Evolutionary conservation across 2,113 vertebrate species (phyloP), one percentile per base, ranked within the genome.

Genomic region (Amphilophus citrinellus): DNA sequence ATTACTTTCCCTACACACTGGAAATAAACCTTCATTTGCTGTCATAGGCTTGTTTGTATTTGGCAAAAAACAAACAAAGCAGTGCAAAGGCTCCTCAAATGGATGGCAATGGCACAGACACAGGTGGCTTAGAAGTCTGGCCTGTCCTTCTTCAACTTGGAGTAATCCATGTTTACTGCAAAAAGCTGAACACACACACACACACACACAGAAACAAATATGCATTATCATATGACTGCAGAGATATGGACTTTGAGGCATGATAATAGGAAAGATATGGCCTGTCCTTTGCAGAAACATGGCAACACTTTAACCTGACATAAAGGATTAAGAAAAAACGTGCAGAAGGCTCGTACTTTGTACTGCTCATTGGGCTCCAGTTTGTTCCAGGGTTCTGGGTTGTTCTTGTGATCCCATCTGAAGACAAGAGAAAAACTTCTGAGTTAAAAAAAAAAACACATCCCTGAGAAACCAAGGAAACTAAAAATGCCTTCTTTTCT

Each of bases 321-420:
- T 27, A 50, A 47, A 84, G n/a, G 39, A 71, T 50, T 27, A 42
- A 66, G 1, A 27, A 47, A 11, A 39, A 77, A 20, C 2, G 17
- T 60, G 18, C 1, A 61, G 20, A 35, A 13, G 2, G 24, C 47
- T 61, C 83, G 89, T 96, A 99, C 98, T 96, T 99, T 99, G 94
- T 99, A 99, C 91, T 98, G 98, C 0, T 97, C 95, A 84, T 81
- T 96, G 82, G 96, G 96, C 39, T 89, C 57, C 65, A 98, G 1
- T 37, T 97, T 97, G 93, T 98, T 98, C 97, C 97, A 99, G 35
- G 98, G 98, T 81, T 99, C 98, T 2, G 98, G 98, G 91, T 99
- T 99, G 93, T 98, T 98, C 80, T 96, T 98, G 79, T 68, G 98
- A 91, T 99, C 98, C 98, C 98, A 99, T 84, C 98, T 98, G 78